Evolutionary conservation across 2,888 invertebrate genomes (phyloP).

Genomic region (Tenthredo livida): DNA sequence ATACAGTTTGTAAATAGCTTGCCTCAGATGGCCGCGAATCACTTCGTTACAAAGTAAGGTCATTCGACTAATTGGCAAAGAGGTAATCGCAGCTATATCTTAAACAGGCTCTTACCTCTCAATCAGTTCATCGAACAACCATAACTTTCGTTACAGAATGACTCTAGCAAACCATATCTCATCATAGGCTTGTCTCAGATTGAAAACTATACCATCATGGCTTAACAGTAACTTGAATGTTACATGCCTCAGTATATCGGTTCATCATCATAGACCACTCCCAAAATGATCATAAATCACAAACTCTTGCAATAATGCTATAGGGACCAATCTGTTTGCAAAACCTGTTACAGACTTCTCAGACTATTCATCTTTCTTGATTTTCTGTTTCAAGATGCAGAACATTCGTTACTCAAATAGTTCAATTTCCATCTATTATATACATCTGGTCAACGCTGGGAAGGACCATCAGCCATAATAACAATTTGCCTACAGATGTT

Average conservation of each 20-base stretch:
- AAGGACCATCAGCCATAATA: constrained; percentile 67
- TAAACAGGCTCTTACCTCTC: neutral
- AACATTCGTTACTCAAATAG: constrained; percentile 69
- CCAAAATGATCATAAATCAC: constrained; percentile 42
- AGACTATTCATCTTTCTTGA: neutral
- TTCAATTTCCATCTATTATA: constrained; percentile 71
- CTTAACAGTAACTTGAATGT: constrained; percentile 59
- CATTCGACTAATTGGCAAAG: constrained; percentile 1
- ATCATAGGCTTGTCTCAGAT: constrained; percentile 76
- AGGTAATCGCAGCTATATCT: neutral
- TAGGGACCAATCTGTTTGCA: neutral
- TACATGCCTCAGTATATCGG: constrained; percentile 61
- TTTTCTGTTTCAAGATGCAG: constrained; percentile 67
- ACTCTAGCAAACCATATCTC: constrained; percentile 74
- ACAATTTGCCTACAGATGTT: constrained; percentile 67
- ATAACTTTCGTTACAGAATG: constrained; percentile 51
- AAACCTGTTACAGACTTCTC: neutral
- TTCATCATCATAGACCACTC: constrained; percentile 72
- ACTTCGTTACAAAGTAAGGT: neutral
- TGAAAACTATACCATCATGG: constrained; percentile 76
- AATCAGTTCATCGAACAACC: neutral
- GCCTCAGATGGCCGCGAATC: constrained; percentile 76
- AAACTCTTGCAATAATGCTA: no score
- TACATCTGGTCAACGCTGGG: constrained; percentile 73
- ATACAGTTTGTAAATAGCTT: constrained; percentile 34